Evolutionary conservation across 2,888 invertebrate species (phyloP), one percentile per base, ranked within the genome.

Genomic region (Calameuta idolon): DNA sequence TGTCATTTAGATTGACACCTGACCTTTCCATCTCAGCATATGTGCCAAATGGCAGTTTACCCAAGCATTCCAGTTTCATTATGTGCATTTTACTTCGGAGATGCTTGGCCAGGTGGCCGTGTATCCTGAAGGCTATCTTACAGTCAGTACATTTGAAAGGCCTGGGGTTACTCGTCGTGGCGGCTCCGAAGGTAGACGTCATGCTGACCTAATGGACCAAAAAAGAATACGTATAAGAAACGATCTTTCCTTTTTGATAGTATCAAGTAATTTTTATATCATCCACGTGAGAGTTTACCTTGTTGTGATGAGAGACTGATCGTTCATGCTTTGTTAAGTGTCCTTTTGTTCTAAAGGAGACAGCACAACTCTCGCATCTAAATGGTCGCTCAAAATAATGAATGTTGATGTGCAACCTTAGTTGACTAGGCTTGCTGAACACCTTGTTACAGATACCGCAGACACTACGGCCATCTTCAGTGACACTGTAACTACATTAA

Each of bases 141-240:
- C 99, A 99, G 90, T 99, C 98, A 33, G 95, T 95, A 92, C 99
- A 99, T 88, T 98, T 97, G 91, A 98, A 99, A 31, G 99, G 98
- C 76, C 99, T 94, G 3, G 99, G 99, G 92, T 99, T 98, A 83
- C 96, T 96, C 23, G 96, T 96, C 0, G 96, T 96, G 12, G 95
- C 93, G 76, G 97, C 95, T 11, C 96, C 97, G 89, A 96, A 96
- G 0, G 96, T 96, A 33, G 96, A 95, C 37, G 96, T 96, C 96
- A 96, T 96, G 87, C 95, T 96, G 75, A 94, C 92, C 93, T 93
- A 55, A 23, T 55, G 0, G 15, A 55, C 23, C 9, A 55, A 55
- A 55, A 55, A 23, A 23, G 9, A 55, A 23, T 9, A 23, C 2
- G 5, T 55, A 55, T 55, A 9, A 55, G 9, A 55, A 55, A 23